Conservation (phyloP, 2,113 vertebrate genomes). For the Cephalopholis sonnerati region DNA sequence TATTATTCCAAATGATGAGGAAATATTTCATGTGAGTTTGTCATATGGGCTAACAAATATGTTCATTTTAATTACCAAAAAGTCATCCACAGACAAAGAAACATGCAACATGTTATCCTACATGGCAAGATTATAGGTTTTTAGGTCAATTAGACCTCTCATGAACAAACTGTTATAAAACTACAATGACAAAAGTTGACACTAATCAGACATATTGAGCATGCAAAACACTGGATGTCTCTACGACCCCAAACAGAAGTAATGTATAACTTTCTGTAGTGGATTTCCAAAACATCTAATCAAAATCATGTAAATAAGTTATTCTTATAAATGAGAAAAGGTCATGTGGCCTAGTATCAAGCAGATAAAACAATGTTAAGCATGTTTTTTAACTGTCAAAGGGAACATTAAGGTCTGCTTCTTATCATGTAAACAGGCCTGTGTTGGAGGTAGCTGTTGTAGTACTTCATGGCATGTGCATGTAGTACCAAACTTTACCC, state of each 20-base stretch:
- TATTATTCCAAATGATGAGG: neutral
- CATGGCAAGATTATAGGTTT: neutral
- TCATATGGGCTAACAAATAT: neutral
- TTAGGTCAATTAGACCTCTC: neutral
- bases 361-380: neutral
- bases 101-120: neutral
- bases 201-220: neutral
- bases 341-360: neutral
- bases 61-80: neutral
- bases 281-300: neutral
- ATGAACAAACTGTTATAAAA: neutral
- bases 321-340: neutral
- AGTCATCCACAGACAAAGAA: neutral
- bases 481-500: slow-evolving; percentile 16
- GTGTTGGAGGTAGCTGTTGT: neutral
- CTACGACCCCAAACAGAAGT: neutral
- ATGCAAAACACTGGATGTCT: neutral
- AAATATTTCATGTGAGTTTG: too few species aligned
- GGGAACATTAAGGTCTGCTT: slow-evolving; percentile 4
- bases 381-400: slow-evolving; percentile 20
- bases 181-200: neutral
- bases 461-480: slow-evolving; percentile 4
- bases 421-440: slow-evolving; percentile 6
- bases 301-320: neutral
- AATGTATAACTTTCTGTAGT: neutral